phyloP scores from a whole-genome alignment of 2,888 invertebrate species.

The Silvanus unidentatus region DNA sequence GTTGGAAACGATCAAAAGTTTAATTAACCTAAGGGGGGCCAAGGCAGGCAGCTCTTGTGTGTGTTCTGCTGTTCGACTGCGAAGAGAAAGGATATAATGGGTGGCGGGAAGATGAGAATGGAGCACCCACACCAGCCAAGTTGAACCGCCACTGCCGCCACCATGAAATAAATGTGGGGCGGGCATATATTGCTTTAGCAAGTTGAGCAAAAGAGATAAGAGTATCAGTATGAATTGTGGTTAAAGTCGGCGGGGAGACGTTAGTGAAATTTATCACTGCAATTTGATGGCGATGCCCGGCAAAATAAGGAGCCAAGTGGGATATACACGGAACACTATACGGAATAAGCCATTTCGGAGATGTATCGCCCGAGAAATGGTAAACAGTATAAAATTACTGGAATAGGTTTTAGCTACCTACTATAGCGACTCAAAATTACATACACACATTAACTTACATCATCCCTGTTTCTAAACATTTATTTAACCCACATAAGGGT shows the following conservation, averaged over 20 bases:
- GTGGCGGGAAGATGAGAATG: too few relatives aligned
- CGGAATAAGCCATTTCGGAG: slow-evolving; percentile 41
- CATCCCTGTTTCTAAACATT: slow-evolving; percentile 6
- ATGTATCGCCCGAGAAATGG: slow-evolving; percentile 39
- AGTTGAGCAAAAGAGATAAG: slow-evolving; percentile 38
- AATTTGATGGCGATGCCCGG: slow-evolving; percentile 43
- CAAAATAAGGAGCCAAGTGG: slow-evolving; percentile 40
- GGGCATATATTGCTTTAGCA: slow-evolving; percentile 5
- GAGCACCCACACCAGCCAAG: neutral
- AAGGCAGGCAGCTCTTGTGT: neutral
- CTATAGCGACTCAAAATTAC: slow-evolving; percentile 13
- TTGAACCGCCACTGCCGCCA: neutral
- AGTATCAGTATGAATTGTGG: slow-evolving; percentile 42
- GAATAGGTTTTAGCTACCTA: slow-evolving; percentile 20
- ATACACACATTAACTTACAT: slow-evolving; percentile 3
- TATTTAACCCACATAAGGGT: too few relatives aligned
- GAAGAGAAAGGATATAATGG: neutral
- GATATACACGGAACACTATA: slow-evolving; percentile 32
- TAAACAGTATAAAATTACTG: slow-evolving; percentile 40
- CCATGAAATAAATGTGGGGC: neutral
- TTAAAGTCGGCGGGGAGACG: slow-evolving; percentile 42
- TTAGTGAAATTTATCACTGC: slow-evolving; percentile 44
- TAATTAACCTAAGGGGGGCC: slow-evolving; percentile 36
- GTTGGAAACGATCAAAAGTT: slow-evolving; percentile 42
- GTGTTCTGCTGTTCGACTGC: neutral